Base-by-base conservation (phyloP, 1,140 invertebrate species). In the Caenorhabditis remanei region DNA sequence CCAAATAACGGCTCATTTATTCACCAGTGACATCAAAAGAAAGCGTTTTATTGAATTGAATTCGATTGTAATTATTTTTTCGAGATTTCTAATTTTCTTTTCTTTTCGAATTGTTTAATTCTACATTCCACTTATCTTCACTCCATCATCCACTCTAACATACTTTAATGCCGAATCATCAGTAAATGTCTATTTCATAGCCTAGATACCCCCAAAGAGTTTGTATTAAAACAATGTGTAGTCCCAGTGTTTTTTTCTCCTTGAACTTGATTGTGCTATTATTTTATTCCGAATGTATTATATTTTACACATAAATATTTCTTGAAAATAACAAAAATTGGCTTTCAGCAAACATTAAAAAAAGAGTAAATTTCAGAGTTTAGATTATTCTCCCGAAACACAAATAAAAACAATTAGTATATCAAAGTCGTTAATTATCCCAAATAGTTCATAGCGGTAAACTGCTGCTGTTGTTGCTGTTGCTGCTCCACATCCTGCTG, bases 1-100 rank as follows among this genome's bases (percentile, higher is more conserved):
- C 46, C 71, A 79, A 79, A 79, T 79, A 79, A 79, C 71, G 71
- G 71, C 71, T 79, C 71, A 79, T 79, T 9, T 79, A 79, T 79
- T 53, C 71, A 24, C 71, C 71, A 79, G 71, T 79, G 71, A 79
- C 71, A 79, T 13, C 43, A 50, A 50, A 79, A 79, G 8, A 46
- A 79, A 79, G 71, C 71, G 71, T 79, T 79, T 50, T 50, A 79
- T n/a, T 50, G 71, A 43, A 43, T 41, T 40, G 61, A 14, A 40
- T 41, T 41, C 24, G 16, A 40, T n/a, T 79, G 71, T 79, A 79
- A 24, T 46, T 71, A 79, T 79, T 53, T 4, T 50, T 11, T 50
- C 50, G 50, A 53, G 50, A 53, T 53, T 53, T 53, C 50, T 53
- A 79, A 79, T 46, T 24, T 24, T 79, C 24, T 46, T 24, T 24